These are phyloP conservation scores for Pavo muticus DNA, from an alignment of 2,113 vertebrate species.

Conservation along the genomic window DNA sequence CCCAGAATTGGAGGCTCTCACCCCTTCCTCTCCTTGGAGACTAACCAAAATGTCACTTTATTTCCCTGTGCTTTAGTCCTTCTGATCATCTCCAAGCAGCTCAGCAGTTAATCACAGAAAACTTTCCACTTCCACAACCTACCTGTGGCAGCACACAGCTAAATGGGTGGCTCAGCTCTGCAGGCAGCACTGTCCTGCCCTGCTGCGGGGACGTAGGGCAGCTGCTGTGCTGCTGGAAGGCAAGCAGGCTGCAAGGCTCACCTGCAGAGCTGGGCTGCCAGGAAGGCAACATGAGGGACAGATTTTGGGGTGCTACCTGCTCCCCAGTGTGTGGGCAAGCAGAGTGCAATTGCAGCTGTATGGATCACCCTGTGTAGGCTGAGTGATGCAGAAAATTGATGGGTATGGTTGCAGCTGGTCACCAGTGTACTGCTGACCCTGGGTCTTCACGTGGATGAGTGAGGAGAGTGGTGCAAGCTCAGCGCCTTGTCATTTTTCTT, in stretches of 20 bases:
- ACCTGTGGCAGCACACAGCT: constrained; percentile 32
- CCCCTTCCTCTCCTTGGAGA: background rate
- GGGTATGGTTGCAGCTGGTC: background rate
- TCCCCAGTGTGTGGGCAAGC: background rate
- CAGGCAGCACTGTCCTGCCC: constrained; percentile 7
- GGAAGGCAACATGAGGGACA: fast-evolving
- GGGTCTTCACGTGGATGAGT: background rate
- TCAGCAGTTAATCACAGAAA: constrained; percentile 61
- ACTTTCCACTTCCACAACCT: constrained; percentile 54
- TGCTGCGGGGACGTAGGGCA: background rate
- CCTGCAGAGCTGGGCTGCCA: background rate
- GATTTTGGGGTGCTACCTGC: background rate
- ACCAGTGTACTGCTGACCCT: background rate
- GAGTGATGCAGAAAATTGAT: background rate
- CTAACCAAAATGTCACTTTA: background rate
- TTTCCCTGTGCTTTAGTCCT: constrained; percentile 28
- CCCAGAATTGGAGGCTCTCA: background rate
- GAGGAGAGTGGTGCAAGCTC: constrained; percentile 37
- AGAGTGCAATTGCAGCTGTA: background rate
- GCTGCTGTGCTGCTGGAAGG: background rate
- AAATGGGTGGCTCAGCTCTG: constrained; percentile 44
- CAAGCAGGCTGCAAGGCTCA: background rate
- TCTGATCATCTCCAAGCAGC: constrained; percentile 42
- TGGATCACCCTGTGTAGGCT: fast-evolving
- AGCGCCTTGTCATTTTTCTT: constrained; percentile 54